A percentile compares a stretch with the other conserved stretches of the same genome.
These are phyloP conservation scores for Microtus agrestis DNA, from an alignment of 2,797 vertebrate genomes.

Conservation along the genomic window DNA sequence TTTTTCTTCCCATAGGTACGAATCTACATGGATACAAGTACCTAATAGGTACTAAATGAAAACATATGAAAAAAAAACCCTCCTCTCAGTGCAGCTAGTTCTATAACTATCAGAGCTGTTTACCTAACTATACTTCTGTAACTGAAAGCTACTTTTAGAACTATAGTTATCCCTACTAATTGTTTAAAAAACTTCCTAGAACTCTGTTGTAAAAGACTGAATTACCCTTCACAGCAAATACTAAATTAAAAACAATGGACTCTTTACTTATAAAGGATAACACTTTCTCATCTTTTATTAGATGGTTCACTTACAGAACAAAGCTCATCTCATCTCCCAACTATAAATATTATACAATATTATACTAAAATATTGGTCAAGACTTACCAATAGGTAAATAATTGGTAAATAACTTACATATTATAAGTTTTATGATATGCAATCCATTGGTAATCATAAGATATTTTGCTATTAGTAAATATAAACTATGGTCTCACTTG, in stretches of 20 bases:
- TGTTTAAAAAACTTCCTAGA: conserved; percentile 11
- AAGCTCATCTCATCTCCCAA: conserved; percentile 14
- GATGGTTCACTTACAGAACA: conserved; percentile 43
- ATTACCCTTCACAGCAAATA: conserved; percentile 46
- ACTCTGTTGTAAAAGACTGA: not conserved
- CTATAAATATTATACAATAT: not conserved
- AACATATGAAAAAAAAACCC: not conserved
- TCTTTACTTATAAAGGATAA: not conserved
- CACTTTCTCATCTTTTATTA: conserved; percentile 43
- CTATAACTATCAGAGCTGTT: not conserved
- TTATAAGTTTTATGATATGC: too few species aligned
- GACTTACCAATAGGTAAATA: too few species aligned
- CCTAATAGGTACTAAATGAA: not conserved
- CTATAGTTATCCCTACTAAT: not conserved
- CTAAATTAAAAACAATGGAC: conserved; percentile 46
- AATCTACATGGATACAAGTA: conserved; percentile 33
- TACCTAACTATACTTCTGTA: not conserved
- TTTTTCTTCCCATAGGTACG: not conserved
- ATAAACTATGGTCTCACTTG: not conserved
- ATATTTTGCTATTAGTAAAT: conserved; percentile 28
- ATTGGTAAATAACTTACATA: too few species aligned
- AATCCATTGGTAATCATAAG: not conserved
- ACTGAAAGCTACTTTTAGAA: conserved; percentile 19
- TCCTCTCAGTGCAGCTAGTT: not conserved
- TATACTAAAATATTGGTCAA: too few species aligned